Conservation (phyloP, 2,113 vertebrate genomes). For the Carassius auratus region DNA sequence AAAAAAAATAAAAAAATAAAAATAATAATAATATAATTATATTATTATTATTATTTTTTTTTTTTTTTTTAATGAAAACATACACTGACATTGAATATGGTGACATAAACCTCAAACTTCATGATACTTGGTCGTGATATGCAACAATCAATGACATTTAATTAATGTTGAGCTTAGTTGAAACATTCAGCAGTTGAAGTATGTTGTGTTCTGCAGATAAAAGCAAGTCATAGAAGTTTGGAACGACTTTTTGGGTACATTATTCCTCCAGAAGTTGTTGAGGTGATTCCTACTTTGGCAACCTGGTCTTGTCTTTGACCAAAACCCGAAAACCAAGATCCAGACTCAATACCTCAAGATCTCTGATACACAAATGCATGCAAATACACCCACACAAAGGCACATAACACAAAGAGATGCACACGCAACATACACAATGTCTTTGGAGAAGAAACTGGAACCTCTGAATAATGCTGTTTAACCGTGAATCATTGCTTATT, state of each 20-base stretch:
- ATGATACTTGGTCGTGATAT: not conserved
- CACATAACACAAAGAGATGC: not conserved
- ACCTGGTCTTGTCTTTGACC: not conserved
- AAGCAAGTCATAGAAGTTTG: not conserved
- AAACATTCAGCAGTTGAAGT: too few species aligned
- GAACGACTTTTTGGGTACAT: not conserved
- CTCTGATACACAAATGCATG: slow-evolving; percentile 19
- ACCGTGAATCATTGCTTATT: slow-evolving; percentile 50
- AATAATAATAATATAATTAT: too few species aligned
- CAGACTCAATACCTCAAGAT: slow-evolving; percentile 21
- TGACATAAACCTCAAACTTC: not conserved
- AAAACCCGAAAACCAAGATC: not conserved
- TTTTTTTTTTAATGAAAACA: not conserved
- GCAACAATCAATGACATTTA: not conserved
- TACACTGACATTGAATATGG: not conserved
- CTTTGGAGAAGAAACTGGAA: slow-evolving; percentile 8
- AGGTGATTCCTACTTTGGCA: not conserved
- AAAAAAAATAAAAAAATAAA: not conserved
- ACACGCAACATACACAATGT: not conserved
- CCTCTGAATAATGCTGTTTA: slow-evolving; percentile 60
- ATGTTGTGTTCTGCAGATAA: not conserved
- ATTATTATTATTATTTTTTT: too few species aligned
- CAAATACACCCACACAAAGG: not conserved
- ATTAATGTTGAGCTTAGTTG: not conserved
- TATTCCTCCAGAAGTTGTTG: not conserved